Percentiles rank a stretch among this genome's conserved stretches.
Evolutionary conservation across 2,888 invertebrate species (phyloP).

Genomic region (Apodemia zela): DNA sequence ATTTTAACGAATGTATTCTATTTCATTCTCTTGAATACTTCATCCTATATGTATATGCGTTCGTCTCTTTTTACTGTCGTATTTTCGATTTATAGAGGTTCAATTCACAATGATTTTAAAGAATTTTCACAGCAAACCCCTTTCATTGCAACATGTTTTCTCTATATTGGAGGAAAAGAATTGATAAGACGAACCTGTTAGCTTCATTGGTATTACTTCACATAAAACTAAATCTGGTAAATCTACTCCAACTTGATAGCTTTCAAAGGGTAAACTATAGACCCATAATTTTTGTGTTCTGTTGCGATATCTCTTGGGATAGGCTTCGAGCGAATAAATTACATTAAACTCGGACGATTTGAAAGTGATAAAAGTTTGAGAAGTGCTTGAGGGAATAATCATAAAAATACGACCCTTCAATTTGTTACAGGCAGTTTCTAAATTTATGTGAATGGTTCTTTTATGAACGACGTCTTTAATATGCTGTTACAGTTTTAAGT

Average conservation of each 20-base stretch:
- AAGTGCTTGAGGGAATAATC: constrained; percentile 40
- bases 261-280: constrained; percentile 48
- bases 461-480: constrained; percentile 18
- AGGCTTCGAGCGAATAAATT: constrained; percentile 44
- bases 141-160: constrained; percentile 22
- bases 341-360: constrained; percentile 46
- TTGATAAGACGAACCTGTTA: constrained; percentile 43
- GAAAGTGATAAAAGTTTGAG: constrained; percentile 47
- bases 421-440: constrained; percentile 31
- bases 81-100: no score
- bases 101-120: no score
- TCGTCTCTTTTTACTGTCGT: no score
- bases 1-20: no score
- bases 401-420: constrained; percentile 33
- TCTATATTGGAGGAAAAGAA: constrained; percentile 29
- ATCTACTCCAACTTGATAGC: constrained; percentile 44
- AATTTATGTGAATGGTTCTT: constrained; percentile 33
- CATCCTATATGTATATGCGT: no score
- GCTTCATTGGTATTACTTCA: constrained; percentile 39
- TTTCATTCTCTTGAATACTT: no score
- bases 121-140: neutral
- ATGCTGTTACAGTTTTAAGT: constrained; percentile 16
- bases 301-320: constrained; percentile 43
- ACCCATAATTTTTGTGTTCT: constrained; percentile 47
- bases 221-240: constrained; percentile 50